A percentile compares a stretch with the other conserved stretches of the same genome.
These are phyloP conservation scores for Zalophus californianus DNA, from an alignment of 2,797 vertebrate genomes.

Conservation along the genomic window DNA sequence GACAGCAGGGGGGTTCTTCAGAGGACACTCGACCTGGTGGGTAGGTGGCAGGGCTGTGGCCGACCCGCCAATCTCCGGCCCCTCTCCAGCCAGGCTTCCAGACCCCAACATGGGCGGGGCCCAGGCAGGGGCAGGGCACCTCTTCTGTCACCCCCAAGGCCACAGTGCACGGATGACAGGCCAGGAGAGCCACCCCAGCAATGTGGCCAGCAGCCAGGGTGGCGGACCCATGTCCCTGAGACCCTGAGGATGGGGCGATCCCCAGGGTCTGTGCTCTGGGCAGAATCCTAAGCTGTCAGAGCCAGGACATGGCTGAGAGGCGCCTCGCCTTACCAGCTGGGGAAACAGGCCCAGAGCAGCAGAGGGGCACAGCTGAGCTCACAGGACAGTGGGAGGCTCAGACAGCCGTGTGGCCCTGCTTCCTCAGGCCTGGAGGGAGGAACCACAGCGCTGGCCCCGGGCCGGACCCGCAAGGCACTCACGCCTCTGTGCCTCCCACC, in stretches of 20 bases:
- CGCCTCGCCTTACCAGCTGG: neutral
- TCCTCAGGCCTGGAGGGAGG: rapidly evolving
- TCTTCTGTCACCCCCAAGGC: no score
- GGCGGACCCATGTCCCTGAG: rapidly evolving
- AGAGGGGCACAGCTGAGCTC: neutral
- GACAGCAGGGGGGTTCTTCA: neutral
- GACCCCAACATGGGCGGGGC: rapidly evolving
- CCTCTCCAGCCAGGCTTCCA: neutral
- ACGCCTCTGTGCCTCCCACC: rapidly evolving
- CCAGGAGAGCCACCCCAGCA: neutral
- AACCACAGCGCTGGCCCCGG: rapidly evolving
- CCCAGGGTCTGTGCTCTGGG: no score
- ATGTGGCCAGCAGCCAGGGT: neutral
- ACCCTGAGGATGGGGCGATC: neutral
- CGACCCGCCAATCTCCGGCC: neutral
- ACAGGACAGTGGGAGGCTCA: neutral
- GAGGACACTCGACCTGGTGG: neutral
- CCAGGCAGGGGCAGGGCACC: rapidly evolving
- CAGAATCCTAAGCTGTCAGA: no score
- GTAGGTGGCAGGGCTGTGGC: neutral
- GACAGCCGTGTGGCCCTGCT: rapidly evolving
- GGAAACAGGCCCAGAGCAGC: neutral
- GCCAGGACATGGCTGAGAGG: neutral
- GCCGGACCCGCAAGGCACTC: rapidly evolving
- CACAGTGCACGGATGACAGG: neutral